A percentile compares a stretch with the other conserved stretches of the same genome.
Evolutionary conservation across 2,797 vertebrate genomes (phyloP).

Genomic region (Aplochiton taeniatus): DNA sequence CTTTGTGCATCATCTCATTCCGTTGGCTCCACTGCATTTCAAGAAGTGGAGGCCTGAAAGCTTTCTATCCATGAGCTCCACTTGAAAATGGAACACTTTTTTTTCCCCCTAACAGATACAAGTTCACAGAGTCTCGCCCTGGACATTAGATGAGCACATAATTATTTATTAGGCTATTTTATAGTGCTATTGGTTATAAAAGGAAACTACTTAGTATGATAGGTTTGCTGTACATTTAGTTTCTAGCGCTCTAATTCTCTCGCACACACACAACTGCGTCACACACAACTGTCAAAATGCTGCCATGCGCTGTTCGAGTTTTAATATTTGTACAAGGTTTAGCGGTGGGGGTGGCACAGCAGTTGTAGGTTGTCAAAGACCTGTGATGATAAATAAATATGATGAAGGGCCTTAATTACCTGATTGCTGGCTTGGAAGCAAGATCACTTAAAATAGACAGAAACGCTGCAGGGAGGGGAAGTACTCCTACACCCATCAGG

Average conservation of each 20-base stretch:
- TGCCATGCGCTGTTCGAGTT: slow-evolving; percentile 46
- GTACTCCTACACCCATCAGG: slow-evolving; percentile 8
- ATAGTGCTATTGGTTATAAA: no score
- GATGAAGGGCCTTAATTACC: slow-evolving; percentile 73
- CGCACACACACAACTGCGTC: slow-evolving; percentile 43
- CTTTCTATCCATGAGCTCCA: no score
- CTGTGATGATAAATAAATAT: slow-evolving; percentile 73
- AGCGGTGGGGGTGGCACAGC: slow-evolving; percentile 64
- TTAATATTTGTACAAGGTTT: slow-evolving; percentile 68
- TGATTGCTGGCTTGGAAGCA: slow-evolving; percentile 43
- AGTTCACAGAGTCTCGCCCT: no score
- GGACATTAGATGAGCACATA: no score
- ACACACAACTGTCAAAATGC: slow-evolving; percentile 50
- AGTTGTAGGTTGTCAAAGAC: slow-evolving; percentile 73
- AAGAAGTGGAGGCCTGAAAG: no score
- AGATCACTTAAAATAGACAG: slow-evolving; percentile 31
- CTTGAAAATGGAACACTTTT: no score
- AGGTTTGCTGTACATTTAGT: no score
- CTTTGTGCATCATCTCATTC: no score
- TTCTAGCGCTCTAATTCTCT: slow-evolving; percentile 29
- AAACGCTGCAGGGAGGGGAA: slow-evolving; percentile 9
- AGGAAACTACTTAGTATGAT: no score
- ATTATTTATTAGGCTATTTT: no score
- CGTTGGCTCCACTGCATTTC: no score
- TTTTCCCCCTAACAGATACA: no score